These are phyloP conservation scores for Idaea straminata DNA, from an alignment of 2,888 invertebrate genomes.

Conservation along the genomic window DNA sequence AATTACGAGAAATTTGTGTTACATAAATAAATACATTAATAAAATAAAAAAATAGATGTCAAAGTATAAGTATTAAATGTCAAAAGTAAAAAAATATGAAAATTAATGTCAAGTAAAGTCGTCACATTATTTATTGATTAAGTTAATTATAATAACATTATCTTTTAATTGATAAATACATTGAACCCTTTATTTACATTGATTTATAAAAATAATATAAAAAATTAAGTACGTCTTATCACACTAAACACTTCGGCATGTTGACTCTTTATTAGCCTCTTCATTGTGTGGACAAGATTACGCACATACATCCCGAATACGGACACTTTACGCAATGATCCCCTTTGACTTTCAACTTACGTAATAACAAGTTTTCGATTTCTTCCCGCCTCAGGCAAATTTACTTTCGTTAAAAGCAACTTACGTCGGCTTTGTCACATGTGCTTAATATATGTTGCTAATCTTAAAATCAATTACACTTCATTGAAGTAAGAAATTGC, in stretches of 20 bases:
- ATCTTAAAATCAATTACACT: constrained; percentile 17
- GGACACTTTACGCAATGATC: constrained; percentile 55
- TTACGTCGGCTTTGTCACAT: constrained; percentile 19
- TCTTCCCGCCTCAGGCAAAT: constrained; percentile 57
- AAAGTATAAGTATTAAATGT: too few species aligned
- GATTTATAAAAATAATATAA: too few species aligned
- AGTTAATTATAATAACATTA: too few species aligned
- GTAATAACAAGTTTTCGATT: constrained; percentile 65
- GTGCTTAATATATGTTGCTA: constrained; percentile 17
- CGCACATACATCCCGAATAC: constrained; percentile 32
- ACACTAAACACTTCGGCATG: neutral
- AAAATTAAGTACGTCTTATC: too few species aligned
- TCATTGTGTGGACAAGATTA: constrained; percentile 21
- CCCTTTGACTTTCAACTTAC: constrained; percentile 63
- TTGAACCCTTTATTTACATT: too few species aligned
- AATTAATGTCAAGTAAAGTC: too few species aligned
- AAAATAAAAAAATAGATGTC: too few species aligned
- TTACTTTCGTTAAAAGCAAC: constrained; percentile 53
- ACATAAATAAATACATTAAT: too few species aligned
- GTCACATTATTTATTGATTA: too few species aligned
- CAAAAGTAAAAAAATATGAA: too few species aligned
- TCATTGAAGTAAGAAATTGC: constrained; percentile 10
- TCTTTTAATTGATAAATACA: too few species aligned
- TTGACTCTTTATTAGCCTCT: neutral
- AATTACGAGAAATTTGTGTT: too few species aligned